phyloP scores from a whole-genome alignment of 2,797 vertebrate species.

The Macropodus opercularis region DNA sequence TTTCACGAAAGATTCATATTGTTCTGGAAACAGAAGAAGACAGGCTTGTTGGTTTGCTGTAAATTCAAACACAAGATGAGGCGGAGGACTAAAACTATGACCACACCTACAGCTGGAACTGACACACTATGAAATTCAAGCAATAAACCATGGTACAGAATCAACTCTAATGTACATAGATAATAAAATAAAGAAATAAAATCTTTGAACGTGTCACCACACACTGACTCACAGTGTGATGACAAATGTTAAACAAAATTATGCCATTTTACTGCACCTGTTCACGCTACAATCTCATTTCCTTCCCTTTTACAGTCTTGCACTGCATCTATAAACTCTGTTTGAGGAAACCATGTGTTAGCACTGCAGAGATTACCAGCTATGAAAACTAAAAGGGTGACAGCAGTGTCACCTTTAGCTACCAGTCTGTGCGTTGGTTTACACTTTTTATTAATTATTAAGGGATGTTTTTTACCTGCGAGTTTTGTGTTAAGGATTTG shows the following conservation, averaged over 20 bases:
- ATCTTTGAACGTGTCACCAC: no score
- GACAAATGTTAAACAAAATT: not conserved
- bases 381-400: not conserved
- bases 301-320: no score
- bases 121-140: no score
- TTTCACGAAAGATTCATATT: constrained; percentile 97
- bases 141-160: no score
- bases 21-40: constrained; percentile 80
- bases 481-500: constrained; percentile 94
- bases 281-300: no score
- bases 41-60: not conserved
- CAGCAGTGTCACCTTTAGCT: not conserved
- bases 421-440: not conserved
- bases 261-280: constrained; percentile 1
- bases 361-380: constrained; percentile 8
- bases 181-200: no score
- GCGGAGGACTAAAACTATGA: not conserved
- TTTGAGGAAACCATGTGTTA: constrained; percentile 3
- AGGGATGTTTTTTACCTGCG: constrained; percentile 82
- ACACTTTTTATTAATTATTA: no score
- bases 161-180: not conserved
- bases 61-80: not conserved
- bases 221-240: no score
- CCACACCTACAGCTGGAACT: not conserved
- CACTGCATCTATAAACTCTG: not conserved